These are phyloP conservation scores for Nineta flava DNA, from an alignment of 2,888 invertebrate genomes.

Conservation along the genomic window DNA sequence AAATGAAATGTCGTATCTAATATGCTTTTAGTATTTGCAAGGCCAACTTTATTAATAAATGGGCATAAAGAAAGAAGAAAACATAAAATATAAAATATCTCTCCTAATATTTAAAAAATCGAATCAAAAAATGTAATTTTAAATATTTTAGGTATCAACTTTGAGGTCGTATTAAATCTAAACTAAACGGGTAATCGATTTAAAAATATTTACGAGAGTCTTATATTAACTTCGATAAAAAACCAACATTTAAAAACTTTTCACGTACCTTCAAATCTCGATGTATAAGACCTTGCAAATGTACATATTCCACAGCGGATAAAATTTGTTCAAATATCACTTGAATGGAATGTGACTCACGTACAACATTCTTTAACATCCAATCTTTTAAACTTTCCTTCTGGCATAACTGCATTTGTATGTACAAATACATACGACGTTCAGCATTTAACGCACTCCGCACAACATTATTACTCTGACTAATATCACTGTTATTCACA, in stretches of 20 bases:
- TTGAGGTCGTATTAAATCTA: too few species aligned
- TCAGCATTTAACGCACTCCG: neutral
- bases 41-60: too few species aligned
- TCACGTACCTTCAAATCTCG: slow-evolving; percentile 74
- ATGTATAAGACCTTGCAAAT: slow-evolving; percentile 83
- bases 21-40: too few species aligned
- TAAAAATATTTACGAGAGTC: too few species aligned
- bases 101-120: too few species aligned
- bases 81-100: too few species aligned
- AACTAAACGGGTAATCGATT: too few species aligned
- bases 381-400: slow-evolving; percentile 83
- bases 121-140: too few species aligned
- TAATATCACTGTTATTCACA: neutral
- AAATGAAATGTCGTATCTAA: too few species aligned
- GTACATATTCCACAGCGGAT: slow-evolving; percentile 90
- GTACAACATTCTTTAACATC: slow-evolving; percentile 45
- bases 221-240: too few species aligned
- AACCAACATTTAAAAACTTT: neutral
- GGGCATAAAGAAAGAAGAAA: too few species aligned
- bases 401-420: slow-evolving; percentile 94
- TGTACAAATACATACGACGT: slow-evolving; percentile 59
- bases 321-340: slow-evolving; percentile 80
- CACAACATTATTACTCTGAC: neutral
- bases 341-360: slow-evolving; percentile 37
- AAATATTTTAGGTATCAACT: too few species aligned